Evolutionary conservation across 2,797 vertebrate species (phyloP).

Genomic region (Pangasius krempfi): DNA sequence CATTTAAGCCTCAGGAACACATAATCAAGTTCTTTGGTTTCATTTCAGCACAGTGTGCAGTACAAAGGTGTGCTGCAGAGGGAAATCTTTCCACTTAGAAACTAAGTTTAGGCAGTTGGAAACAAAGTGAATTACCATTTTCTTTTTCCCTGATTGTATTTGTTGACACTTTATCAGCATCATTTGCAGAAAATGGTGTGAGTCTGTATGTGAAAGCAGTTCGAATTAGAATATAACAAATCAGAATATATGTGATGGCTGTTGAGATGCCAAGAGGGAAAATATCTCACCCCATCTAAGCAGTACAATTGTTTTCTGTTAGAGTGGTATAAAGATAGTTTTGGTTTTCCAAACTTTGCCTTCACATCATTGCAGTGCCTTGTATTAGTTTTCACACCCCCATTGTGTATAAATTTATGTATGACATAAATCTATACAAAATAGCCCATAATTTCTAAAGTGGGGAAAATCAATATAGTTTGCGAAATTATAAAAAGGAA

Average conservation of each 20-base stretch:
- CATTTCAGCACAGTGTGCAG: conserved; percentile 42
- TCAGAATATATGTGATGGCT: not conserved
- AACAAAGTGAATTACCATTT: conserved; percentile 4
- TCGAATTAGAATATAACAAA: not conserved
- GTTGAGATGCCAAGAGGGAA: not conserved
- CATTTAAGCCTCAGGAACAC: conserved; percentile 58
- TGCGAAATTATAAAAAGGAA: not conserved
- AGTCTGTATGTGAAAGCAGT: not conserved
- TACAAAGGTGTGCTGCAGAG: conserved; percentile 38
- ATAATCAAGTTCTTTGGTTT: conserved; percentile 56
- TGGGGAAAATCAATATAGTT: not conserved
- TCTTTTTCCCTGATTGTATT: not conserved
- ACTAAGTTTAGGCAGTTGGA: conserved; percentile 26
- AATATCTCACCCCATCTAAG: conserved; percentile 1
- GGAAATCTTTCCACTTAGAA: conserved; percentile 6
- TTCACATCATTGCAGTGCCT: not conserved
- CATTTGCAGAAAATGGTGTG: not conserved
- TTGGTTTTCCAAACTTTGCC: not conserved
- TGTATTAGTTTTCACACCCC: not conserved
- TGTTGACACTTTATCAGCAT: conserved; percentile 27
- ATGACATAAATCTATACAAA: not conserved
- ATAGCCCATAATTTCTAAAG: not conserved
- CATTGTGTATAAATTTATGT: not conserved
- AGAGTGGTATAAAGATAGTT: not conserved
- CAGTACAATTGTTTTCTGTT: not conserved